These are phyloP conservation scores for Lymantria dispar DNA, from an alignment of 2,888 invertebrate genomes.

Conservation along the genomic window DNA sequence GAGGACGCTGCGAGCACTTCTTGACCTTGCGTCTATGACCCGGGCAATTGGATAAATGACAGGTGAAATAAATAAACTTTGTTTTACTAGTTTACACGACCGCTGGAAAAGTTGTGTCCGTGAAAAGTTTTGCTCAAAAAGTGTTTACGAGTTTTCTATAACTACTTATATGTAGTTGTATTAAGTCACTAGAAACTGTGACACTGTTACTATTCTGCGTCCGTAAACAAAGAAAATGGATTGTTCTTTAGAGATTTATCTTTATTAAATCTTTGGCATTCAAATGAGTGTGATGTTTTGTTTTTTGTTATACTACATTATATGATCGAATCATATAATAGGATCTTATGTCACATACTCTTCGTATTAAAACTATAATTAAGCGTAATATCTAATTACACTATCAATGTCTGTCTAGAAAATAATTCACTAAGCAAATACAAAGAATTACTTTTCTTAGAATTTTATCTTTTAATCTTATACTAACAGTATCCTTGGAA, in stretches of 20 bases:
- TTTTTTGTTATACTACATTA: background rate
- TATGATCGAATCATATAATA: no score
- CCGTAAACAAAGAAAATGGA: constrained; percentile 2
- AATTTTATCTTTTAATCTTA: constrained; percentile 15
- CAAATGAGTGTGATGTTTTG: background rate
- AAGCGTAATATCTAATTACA: no score
- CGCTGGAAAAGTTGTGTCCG: constrained; percentile 63
- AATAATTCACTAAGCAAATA: background rate
- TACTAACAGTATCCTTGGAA: constrained; percentile 29
- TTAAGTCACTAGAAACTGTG: constrained; percentile 11
- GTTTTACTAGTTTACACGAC: constrained; percentile 57
- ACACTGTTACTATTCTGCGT: constrained; percentile 7
- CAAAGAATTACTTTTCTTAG: constrained; percentile 34
- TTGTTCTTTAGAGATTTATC: background rate
- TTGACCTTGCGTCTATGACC: constrained; percentile 57
- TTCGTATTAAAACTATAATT: background rate
- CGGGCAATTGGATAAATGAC: constrained; percentile 51
- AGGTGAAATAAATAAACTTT: constrained; percentile 56
- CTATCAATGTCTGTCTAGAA: no score
- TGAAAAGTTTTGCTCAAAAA: constrained; percentile 72
- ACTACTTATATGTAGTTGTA: constrained; percentile 36
- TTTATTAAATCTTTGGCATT: background rate
- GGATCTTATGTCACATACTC: no score
- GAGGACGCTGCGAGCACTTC: constrained; percentile 60
- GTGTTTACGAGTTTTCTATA: constrained; percentile 53